These are phyloP conservation scores for Brotogeris chrysoptera DNA, from an alignment of 2,797 vertebrate genomes.

Conservation along the genomic window DNA sequence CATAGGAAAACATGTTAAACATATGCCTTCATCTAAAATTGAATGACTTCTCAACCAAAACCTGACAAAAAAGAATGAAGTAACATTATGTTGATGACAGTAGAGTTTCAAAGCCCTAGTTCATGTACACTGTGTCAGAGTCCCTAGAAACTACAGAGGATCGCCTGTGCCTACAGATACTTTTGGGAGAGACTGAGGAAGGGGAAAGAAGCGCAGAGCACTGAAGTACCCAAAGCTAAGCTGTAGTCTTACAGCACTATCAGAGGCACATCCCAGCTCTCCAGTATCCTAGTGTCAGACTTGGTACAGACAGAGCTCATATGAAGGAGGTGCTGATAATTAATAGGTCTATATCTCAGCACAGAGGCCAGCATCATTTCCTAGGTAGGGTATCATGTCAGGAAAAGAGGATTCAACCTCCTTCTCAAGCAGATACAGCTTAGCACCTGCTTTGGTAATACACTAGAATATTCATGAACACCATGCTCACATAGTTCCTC, in stretches of 20 bases:
- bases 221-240: not conserved
- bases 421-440: not conserved
- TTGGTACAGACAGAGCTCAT: not conserved
- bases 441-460: not conserved
- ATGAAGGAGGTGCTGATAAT: not conserved
- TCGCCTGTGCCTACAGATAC: accelerated
- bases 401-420: not conserved
- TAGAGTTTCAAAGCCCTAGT: not conserved
- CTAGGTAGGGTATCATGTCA: not conserved
- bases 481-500: not conserved
- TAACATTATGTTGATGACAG: not conserved
- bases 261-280: not conserved
- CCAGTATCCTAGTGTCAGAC: not conserved
- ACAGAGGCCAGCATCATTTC: not conserved
- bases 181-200: not conserved
- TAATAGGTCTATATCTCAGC: not conserved
- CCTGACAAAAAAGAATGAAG: not conserved
- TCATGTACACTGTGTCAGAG: not conserved
- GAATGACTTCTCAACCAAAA: not conserved
- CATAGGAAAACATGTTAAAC: not conserved
- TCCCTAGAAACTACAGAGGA: not conserved
- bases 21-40: not conserved
- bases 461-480: not conserved
- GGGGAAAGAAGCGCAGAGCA: not conserved
- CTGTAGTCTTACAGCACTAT: accelerated